These are phyloP conservation scores for Parus major DNA, from an alignment of 2,113 vertebrate genomes.

Conservation along the genomic window DNA sequence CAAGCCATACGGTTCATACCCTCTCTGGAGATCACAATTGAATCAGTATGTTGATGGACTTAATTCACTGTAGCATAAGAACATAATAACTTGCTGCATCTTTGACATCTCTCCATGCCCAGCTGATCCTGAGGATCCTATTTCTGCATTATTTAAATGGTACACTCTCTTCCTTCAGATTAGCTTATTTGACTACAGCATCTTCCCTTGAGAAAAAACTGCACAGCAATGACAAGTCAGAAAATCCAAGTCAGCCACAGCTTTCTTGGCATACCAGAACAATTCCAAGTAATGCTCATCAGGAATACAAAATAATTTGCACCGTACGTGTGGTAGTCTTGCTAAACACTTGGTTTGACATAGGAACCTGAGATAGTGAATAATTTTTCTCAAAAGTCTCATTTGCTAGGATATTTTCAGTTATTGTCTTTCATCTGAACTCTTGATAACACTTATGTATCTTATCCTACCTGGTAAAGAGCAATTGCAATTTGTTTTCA, in stretches of 20 bases:
- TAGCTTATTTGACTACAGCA: neutral
- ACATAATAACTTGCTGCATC: neutral
- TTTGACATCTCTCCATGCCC: neutral
- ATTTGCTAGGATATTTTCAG: constrained; percentile 17
- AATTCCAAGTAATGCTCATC: neutral
- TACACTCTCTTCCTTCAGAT: neutral
- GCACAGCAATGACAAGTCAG: neutral
- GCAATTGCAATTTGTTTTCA: neutral
- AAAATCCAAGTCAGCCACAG: neutral
- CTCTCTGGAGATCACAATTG: neutral
- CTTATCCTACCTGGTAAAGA: neutral
- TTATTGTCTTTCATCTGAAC: neutral
- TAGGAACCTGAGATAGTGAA: neutral
- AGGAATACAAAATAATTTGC: neutral
- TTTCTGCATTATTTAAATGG: neutral
- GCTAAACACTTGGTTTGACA: neutral
- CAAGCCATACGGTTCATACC: neutral
- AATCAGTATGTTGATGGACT: neutral
- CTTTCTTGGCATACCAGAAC: neutral
- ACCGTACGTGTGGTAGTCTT: neutral
- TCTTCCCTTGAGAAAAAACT: neutral
- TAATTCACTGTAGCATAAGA: neutral
- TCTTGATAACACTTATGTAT: neutral
- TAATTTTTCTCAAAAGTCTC: neutral
- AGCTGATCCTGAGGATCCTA: neutral